Base-by-base conservation (phyloP, 2,888 invertebrate species). In the Eutolmus rufibarbis region DNA sequence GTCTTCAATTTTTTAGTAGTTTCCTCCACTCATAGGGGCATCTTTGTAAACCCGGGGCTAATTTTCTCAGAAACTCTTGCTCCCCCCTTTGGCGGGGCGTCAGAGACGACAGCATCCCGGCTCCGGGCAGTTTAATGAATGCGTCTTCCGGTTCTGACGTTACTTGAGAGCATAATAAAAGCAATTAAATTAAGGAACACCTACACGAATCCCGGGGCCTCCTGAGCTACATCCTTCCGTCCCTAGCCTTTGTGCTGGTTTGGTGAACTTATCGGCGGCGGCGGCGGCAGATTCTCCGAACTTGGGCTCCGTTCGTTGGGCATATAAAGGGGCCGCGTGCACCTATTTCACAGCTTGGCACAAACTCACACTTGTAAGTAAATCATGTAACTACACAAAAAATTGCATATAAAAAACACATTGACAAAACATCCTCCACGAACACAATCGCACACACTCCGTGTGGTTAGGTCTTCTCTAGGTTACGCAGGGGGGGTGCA, bases 181-280 rank as follows among this genome's bases (percentile, higher is more conserved):
- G 66, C 66, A 66, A 82, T 82, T 82, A 51, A 81, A 82, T 57
- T 82, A 82, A 23, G 40, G 12, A 43, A 81, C 37, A 82, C 82
- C 28, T 82, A 82, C 82, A 82, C 56, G 40, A 37, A n/a, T 82
- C 57, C 19, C 3, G 82, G 37, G 34, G 37, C n/a, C 51, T 51
- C 43, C 79, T 57, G 82, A 66, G 34, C 57, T 57, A 82, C 57
- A 82, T 66, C 66, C 37, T 82, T 82, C 82, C 82, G 82, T 56
- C 51, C 51, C 19, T 19, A 66, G 12, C 28, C 23, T 19, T 51
- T 51, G 37, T 34, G 19, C 28, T 76, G 34, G 31, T 16, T 46
- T n/a, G 31, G 5, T 34, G 34, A 34, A 34, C 28, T 3, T 66
- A 66, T 76, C 76, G 34, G 76, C 40, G 40, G 34, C 16, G 37